These are phyloP conservation scores for Okapia johnstoni DNA, from an alignment of 2,113 vertebrate genomes.

Conservation along the genomic window DNA sequence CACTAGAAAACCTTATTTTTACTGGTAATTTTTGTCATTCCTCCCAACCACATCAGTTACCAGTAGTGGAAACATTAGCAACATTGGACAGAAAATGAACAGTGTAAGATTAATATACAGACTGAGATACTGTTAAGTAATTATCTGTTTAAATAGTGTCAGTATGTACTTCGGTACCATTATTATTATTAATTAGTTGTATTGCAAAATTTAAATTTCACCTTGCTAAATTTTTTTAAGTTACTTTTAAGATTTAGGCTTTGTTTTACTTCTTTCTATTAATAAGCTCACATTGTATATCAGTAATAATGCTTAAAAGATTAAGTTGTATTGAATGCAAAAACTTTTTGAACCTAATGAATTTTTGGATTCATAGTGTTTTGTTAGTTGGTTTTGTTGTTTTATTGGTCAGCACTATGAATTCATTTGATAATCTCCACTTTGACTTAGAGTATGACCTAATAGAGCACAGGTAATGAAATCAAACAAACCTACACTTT, in stretches of 20 bases:
- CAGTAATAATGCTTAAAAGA: not conserved
- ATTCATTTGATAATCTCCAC: not conserved
- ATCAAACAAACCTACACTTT: not conserved
- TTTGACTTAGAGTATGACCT: not conserved
- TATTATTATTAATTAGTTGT: not conserved
- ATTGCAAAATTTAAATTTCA: not conserved
- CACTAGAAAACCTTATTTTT: not conserved
- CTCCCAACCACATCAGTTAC: not conserved
- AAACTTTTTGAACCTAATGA: not conserved
- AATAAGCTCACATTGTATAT: not conserved
- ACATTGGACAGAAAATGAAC: not conserved
- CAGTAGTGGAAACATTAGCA: not conserved
- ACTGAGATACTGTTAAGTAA: not conserved
- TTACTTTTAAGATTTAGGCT: not conserved
- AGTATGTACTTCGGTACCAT: not conserved
- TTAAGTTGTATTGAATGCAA: not conserved
- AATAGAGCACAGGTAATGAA: not conserved
- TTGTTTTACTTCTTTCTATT: not conserved
- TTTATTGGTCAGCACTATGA: not conserved
- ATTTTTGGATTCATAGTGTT: not conserved
- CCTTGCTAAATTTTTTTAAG: not conserved
- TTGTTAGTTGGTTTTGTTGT: not conserved
- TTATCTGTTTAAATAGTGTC: not conserved
- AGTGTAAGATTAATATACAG: not conserved
- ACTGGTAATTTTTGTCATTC: not conserved